Evolutionary conservation across 1,140 invertebrate genomes (phyloP).

Genomic region (Manduca sexta): DNA sequence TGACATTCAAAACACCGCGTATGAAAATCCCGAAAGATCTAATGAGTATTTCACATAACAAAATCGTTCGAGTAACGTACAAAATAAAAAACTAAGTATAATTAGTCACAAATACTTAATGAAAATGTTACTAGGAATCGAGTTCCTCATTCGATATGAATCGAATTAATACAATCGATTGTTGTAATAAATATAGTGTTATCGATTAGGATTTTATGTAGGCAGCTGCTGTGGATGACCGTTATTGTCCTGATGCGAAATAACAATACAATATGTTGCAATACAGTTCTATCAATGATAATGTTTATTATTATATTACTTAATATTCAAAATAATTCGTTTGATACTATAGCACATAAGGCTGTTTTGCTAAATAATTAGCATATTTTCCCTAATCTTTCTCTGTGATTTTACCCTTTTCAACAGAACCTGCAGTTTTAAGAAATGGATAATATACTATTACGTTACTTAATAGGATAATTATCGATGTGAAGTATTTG

Average conservation of each 20-base stretch:
- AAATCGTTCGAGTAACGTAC: neutral
- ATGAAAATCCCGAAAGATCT: too few species aligned
- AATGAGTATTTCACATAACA: neutral
- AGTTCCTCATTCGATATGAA: neutral
- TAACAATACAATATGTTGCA: neutral
- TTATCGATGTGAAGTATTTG: too few species aligned
- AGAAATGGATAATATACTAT: too few species aligned
- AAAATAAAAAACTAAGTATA: neutral
- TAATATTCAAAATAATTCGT: too few species aligned
- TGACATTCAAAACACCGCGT: neutral
- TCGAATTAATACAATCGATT: neutral
- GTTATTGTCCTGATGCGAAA: neutral
- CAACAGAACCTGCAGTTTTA: too few species aligned
- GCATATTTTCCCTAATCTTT: too few species aligned
- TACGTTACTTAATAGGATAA: too few species aligned
- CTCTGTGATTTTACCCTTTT: too few species aligned
- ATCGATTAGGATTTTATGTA: neutral
- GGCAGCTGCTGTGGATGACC: neutral
- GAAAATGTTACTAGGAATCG: neutral
- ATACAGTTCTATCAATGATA: neutral
- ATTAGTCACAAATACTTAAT: constrained; percentile 3
- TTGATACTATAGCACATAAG: too few species aligned
- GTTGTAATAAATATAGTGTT: neutral
- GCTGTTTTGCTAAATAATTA: too few species aligned
- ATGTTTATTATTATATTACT: too few species aligned